Evolutionary conservation across 1,140 invertebrate genomes (phyloP), one percentile per base, ranked within the genome.

Genomic region (Venturia canescens): DNA sequence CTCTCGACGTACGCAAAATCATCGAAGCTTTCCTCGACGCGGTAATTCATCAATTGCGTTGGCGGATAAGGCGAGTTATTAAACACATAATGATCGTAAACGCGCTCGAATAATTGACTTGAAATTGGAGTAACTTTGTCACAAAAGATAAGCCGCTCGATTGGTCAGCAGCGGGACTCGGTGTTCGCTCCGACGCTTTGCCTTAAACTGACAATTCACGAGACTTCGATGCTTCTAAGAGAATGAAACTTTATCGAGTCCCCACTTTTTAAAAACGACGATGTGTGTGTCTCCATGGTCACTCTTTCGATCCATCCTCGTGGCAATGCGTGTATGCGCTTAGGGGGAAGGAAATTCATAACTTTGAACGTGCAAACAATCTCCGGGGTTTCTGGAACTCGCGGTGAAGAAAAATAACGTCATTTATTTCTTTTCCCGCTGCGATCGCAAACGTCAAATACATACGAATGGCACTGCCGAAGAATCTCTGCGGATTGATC

Each of bases 201-300:
- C 21, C 34, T 71, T 18, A 71, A 71, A 71, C 69, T 71, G 69
- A 71, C 31, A 71, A 9, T 44, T 38, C 69, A 15, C 69, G 31
- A 34, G 34, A 44, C 18, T 44, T 9, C 7, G 69, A 71, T 71
- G 48, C 69, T 44, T 48, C 11, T 48, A 44, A 71, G 34, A 18
- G 26, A 71, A 71, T 71, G 69, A 34, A 71, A 71, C 69, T 71
- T 71, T 71, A 21, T 48, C 13, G 9, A 27, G 11, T 44, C 69
- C 69, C 69, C 69, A 71, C 69, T 31, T 44, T 71, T 71, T 44
- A 15, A 38, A 63, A 38, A 71, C 44, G 38, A 44, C 31, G 26
- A 9, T 34, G 29, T 48, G 69, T 44, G 5, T 71, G 18, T 71
- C 69, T 44, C 60, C 21, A 63, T 13, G 23, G 60, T 13, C 60